Evolutionary conservation across 2,797 vertebrate genomes (phyloP), one percentile per base, ranked within the genome.

Genomic region (Propithecus deckenii): DNA sequence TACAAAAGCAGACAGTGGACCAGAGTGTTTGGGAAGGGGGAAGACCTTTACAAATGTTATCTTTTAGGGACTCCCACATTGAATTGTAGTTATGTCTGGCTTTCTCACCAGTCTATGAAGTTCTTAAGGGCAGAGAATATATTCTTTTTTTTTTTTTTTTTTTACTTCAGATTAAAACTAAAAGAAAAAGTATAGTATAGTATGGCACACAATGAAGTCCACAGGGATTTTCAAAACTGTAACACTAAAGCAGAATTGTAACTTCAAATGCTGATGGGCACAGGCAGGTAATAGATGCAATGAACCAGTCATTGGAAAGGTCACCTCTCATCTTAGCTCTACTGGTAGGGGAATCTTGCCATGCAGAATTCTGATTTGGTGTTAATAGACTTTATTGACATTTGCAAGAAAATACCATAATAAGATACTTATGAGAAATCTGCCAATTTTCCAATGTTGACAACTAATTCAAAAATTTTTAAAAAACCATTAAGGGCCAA

Each of bases 391-490:
- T 80, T 86, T 28, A 74, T 13, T 59, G 43, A 55, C 74, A 55
- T 81, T 78, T 91, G 55, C 32, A 71, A 91, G 65, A 67, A 92
- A 87, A 92, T 17, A 85, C 5, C 50, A 57, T 35, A 78, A 86
- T 63, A 12, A 52, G 59, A 30, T 88, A 87, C 92, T 69, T 79
- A 63, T 78, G 80, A 84, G 91, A 94, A 95, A 86, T 76, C 52
- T 94, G n/a, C 38, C 75, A 35, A 43, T 86, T 81, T 94, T 96
- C 87, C 76, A 94, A n/a, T 35, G 46, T 23, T 95, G 74, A 87
- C 32, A 85, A 75, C 38, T 74, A 69, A 79, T 91, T 88, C 8
- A 83, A 94, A 78, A 9, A 46, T 50, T 63, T 20, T 43, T 81
- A 69, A 85, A 61, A 65, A 89, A 75, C 57, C 12, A 46, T 72